These are phyloP conservation scores for Pomacea maculata DNA, from an alignment of 1,140 invertebrate genomes.

Conservation along the genomic window DNA sequence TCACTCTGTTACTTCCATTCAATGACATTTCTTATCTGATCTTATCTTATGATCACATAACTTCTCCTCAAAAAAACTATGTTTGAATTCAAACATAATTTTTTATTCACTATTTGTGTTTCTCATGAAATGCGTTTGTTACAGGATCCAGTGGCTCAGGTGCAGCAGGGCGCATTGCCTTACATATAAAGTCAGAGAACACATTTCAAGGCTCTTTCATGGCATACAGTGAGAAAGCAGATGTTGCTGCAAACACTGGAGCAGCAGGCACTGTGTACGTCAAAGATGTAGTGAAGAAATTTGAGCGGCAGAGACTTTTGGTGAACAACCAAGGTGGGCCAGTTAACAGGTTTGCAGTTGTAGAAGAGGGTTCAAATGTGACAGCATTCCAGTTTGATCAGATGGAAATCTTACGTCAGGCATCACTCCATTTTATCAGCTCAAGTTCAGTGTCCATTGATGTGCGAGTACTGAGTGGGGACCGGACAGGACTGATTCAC, in stretches of 20 bases:
- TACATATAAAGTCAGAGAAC: slow-evolving; percentile 37
- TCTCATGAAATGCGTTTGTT: too few species aligned
- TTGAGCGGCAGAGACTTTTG: slow-evolving; percentile 35
- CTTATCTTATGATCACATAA: too few species aligned
- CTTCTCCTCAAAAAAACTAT: too few species aligned
- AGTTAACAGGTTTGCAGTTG: slow-evolving; percentile 44
- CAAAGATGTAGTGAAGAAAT: slow-evolving; percentile 30
- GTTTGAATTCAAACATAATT: too few species aligned
- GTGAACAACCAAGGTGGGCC: slow-evolving; percentile 46
- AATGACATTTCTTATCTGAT: too few species aligned
- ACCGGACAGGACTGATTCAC: slow-evolving; percentile 48
- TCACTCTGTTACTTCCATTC: too few species aligned
- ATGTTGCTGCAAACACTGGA: slow-evolving; percentile 31
- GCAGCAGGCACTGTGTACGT: slow-evolving; percentile 52
- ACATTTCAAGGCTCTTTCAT: slow-evolving; percentile 43
- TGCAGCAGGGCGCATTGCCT: slow-evolving; percentile 48
- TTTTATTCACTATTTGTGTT: too few species aligned
- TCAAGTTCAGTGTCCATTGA: slow-evolving; percentile 31
- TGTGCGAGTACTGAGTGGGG: slow-evolving; percentile 40
- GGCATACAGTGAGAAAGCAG: slow-evolving; percentile 40
- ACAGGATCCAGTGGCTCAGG: slow-evolving; percentile 41
- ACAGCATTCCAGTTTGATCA: slow-evolving; percentile 47
- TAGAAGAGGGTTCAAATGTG: slow-evolving; percentile 36
- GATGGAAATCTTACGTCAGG: slow-evolving; percentile 45
- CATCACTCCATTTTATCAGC: slow-evolving; percentile 43